Evolutionary conservation across 1,140 invertebrate species (phyloP), one percentile per base, ranked within the genome.

Genomic region (Eciton burchellii): DNA sequence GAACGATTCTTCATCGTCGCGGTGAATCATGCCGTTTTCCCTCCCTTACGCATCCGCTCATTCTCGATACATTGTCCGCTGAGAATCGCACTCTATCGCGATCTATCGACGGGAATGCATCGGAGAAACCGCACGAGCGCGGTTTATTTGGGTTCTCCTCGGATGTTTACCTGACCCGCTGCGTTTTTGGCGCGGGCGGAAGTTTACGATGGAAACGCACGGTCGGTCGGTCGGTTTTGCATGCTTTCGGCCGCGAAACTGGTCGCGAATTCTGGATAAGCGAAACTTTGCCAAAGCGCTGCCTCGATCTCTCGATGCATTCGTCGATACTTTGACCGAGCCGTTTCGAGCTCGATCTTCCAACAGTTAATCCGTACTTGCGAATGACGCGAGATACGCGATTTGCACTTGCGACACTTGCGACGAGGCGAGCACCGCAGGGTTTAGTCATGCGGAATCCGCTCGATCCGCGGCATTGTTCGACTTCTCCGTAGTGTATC

Each of bases 61-160:
- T 62, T 26, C 6, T 1, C 81, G 49, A 76, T 62, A 54, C 79
- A 63, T 62, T 62, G 72, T 62, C 11, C 57, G 72, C n/a, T 47
- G 72, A 74, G 62, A 74, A 62, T 74, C 62, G 72, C 72, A 35
- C 72, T n/a, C 62, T 62, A 24, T 56, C 16, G 43, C 54, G 70
- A 59, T 26, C 49, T 29, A 49, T 74, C 57, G 56, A 29, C 19
- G 4, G 35, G 21, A 24, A 72, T n/a, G 41, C 43, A 12, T 26
- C 57, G 12, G 16, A 16, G 26, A n/a, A n/a, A 16, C 26, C 14
- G 9, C n/a, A n/a, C 52, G 52, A 56, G 19, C 9, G 43, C 43
- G 26, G 57, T 74, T 74, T 74, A 74, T 74, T 62, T 74, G 47
- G 43, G 62, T 74, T 74, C 43, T 62, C 62, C 72, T 74, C 72